Evolutionary conservation across 1,140 invertebrate species (phyloP), one percentile per base, ranked within the genome.

Genomic region (Coboldia fuscipes): DNA sequence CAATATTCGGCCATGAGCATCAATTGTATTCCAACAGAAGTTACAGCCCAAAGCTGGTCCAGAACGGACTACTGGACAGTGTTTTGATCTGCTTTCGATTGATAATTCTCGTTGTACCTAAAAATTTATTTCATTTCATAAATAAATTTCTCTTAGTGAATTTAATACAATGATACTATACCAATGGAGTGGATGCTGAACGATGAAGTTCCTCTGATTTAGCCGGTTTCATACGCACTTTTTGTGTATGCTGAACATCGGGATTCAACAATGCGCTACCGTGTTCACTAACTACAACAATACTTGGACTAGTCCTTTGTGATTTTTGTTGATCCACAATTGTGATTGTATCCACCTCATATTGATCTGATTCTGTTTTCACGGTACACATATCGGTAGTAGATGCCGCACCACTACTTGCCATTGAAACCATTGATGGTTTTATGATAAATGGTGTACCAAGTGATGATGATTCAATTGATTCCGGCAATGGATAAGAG

Each of bases 1-100:
- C 23, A 83, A 61, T 42, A 82, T 83, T 29, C 79, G 56, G 15
- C 77, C 76, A 56, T 76, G 72, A 23, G 65, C 66, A 45, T 84
- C 79, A 28, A 81, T 75, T 1, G 78, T 82, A 45, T 85, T 85
- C 80, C 80, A 85, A 55, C 80, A 85, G 47, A 75, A 82, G 57
- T 81, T 82, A 54, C 79, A 84, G 27, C 78, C 77, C 31, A 85
- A 52, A 3, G 80, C 79, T 10, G 80, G 78, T 2, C 80, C 80
- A 7, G 72, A 68, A 27, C 80, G 62, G 15, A 81, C 66, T 1
- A 74, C 73, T 18, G 79, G 80, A 51, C 78, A 82, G 50, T 84
- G 80, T 41, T 68, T 62, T 42, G 60, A 60, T 40, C 61, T 50
- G 8, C 15, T 51, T 37, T 54, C 51, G 18, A 54, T 45, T 20